Conservation (phyloP, 2,113 vertebrate genomes). For the Scatophagus argus region DNA sequence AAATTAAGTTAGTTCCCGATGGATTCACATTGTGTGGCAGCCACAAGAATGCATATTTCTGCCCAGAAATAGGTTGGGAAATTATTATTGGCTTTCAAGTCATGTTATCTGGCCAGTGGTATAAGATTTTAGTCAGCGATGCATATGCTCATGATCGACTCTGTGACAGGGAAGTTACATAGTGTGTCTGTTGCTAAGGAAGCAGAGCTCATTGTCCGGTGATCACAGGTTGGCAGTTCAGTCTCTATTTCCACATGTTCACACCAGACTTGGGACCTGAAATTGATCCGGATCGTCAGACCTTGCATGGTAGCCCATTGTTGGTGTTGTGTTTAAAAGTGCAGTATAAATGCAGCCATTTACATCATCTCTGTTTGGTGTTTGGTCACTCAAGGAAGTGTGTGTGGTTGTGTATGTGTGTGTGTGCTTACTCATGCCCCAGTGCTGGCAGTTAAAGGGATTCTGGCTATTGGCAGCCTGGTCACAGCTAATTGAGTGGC, state of each 20-base stretch:
- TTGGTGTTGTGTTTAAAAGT: background rate
- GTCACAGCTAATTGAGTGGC: conserved; percentile 78
- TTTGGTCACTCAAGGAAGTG: conserved; percentile 41
- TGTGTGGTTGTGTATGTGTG: conserved; percentile 8
- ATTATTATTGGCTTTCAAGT: background rate
- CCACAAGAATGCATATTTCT: background rate
- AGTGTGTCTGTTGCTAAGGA: no score
- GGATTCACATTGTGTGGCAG: background rate
- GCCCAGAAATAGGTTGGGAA: background rate
- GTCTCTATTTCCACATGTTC: no score
- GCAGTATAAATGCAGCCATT: background rate
- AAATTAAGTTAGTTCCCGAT: conserved; percentile 29
- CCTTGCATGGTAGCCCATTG: no score
- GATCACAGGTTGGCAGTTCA: background rate
- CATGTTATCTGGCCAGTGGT: background rate
- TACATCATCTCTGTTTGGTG: conserved; percentile 16
- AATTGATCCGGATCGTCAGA: no score
- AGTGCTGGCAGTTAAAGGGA: conserved; percentile 72
- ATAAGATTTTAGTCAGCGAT: background rate
- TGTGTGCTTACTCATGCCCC: conserved; percentile 59
- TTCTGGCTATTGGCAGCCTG: conserved; percentile 76
- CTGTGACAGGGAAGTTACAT: no score
- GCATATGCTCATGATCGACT: no score
- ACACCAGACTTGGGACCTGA: no score
- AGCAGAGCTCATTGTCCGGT: background rate